Conservation (phyloP, 2,888 invertebrate species). For the Drosophila anomelani region DNA sequence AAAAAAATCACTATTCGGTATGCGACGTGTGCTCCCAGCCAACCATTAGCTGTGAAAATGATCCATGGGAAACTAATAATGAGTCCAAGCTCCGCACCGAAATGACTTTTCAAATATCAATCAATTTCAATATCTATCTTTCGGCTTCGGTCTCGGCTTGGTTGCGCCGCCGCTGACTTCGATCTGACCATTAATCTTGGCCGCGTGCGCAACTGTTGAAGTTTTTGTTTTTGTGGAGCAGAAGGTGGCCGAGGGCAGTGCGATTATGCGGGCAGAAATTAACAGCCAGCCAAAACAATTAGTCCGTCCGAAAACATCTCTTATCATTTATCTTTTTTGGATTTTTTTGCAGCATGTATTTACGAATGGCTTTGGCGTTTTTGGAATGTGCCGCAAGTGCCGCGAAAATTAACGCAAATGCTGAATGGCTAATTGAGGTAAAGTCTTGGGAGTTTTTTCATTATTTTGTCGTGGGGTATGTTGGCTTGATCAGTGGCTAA, state of each 20-base stretch:
- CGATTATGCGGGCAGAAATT: slow-evolving; percentile 79
- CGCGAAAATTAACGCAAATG: slow-evolving; percentile 76
- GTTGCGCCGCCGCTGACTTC: slow-evolving; percentile 15
- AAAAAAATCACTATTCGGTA: slow-evolving; percentile 11
- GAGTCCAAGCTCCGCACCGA: slow-evolving; percentile 49
- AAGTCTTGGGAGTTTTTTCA: slow-evolving; percentile 10
- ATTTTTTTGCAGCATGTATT: slow-evolving; percentile 58
- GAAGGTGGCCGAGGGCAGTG: slow-evolving; percentile 70
- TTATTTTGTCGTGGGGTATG: slow-evolving; percentile 9
- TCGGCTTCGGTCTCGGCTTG: slow-evolving; percentile 5
- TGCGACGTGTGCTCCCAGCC: slow-evolving; percentile 40
- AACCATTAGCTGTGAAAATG: slow-evolving; percentile 60
- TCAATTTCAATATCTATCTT: slow-evolving; percentile 68
- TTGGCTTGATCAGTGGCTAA: slow-evolving; percentile 7
- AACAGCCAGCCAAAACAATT: slow-evolving; percentile 75
- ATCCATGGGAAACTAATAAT: slow-evolving; percentile 76
- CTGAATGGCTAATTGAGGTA: slow-evolving; percentile 64
- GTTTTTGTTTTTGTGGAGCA: slow-evolving; percentile 71
- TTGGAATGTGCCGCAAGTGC: slow-evolving; percentile 75
- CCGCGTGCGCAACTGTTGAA: slow-evolving; percentile 79
- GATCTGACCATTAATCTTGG: slow-evolving; percentile 68
- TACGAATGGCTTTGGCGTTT: slow-evolving; percentile 31
- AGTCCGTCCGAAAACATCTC: slow-evolving; percentile 58
- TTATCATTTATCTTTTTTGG: slow-evolving; percentile 71
- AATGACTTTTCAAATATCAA: slow-evolving; percentile 72